phyloP scores from a whole-genome alignment of 2,888 invertebrate species.

The Plusia festucae region DNA sequence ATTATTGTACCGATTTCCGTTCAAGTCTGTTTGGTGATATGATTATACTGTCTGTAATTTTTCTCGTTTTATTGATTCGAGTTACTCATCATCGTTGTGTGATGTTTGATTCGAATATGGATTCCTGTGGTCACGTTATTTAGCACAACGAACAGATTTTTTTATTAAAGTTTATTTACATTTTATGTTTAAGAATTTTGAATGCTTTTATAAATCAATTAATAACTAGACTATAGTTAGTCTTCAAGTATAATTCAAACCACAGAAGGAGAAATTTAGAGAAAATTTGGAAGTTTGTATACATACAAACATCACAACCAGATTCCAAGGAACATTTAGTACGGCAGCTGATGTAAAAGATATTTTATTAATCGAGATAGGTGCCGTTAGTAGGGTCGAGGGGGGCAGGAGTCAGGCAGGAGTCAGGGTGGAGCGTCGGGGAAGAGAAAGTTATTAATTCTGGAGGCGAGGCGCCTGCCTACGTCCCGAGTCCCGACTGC shows the following conservation, averaged over 20 bases:
- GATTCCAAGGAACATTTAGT: constrained; percentile 48
- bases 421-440: constrained; percentile 66
- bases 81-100: no score
- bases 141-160: no score
- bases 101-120: neutral
- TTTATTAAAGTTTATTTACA: no score
- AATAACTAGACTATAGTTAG: no score
- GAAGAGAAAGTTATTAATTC: constrained; percentile 88
- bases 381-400: constrained; percentile 66
- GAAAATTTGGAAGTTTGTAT: neutral
- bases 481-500: constrained; percentile 78
- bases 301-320: neutral
- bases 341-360: constrained; percentile 51
- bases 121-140: no score
- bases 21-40: constrained; percentile 18
- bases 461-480: constrained; percentile 87
- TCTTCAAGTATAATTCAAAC: no score
- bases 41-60: constrained; percentile 6
- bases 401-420: constrained; percentile 58
- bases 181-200: no score
- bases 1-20: constrained; percentile 35
- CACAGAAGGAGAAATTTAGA: no score
- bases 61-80: neutral
- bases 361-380: constrained; percentile 68
- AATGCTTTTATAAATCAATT: no score